phyloP scores from a whole-genome alignment of 2,113 vertebrate genomes.

The Pycnonotus jocosus region DNA sequence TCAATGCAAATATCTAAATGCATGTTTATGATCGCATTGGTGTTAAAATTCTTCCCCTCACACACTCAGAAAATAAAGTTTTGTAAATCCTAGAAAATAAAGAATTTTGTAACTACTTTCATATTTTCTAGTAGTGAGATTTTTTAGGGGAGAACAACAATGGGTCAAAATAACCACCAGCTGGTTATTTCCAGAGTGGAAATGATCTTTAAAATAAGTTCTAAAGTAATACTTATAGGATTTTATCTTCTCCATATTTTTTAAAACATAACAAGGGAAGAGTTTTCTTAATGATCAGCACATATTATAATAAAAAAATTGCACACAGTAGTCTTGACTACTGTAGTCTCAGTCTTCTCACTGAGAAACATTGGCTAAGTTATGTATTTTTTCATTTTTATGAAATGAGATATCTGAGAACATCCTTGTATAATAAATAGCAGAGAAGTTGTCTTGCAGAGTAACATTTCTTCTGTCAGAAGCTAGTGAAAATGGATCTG shows the following conservation, averaged over 20 bases:
- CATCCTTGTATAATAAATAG: background rate
- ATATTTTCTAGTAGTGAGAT: background rate
- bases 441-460: background rate
- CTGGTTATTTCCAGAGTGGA: background rate
- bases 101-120: background rate
- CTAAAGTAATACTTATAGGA: background rate
- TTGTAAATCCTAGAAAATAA: background rate
- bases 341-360: no score
- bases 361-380: background rate
- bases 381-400: background rate
- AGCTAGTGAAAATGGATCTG: background rate
- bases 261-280: background rate
- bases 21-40: background rate
- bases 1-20: background rate
- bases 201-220: background rate
- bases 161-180: background rate
- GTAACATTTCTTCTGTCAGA: background rate
- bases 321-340: background rate
- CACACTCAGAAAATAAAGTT: background rate
- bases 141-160: background rate
- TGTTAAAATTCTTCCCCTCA: background rate
- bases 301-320: background rate
- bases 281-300: background rate
- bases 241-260: background rate
- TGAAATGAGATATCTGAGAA: background rate